Evolutionary conservation across 2,797 vertebrate species (phyloP).

Genomic region (Karalla daura): DNA sequence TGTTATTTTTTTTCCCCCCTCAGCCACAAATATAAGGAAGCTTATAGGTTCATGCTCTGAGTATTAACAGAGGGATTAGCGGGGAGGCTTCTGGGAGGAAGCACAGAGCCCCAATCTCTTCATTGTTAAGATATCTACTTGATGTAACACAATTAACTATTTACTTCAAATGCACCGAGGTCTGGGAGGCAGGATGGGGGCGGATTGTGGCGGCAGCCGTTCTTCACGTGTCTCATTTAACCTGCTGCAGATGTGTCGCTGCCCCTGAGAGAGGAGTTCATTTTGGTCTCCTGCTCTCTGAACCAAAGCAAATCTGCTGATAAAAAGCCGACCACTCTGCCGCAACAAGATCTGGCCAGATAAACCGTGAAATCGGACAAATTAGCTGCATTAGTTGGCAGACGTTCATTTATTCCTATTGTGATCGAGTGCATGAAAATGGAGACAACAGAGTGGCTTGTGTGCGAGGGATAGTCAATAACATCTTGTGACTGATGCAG

Average conservation of each 20-base stretch:
- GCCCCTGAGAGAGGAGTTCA: conserved; percentile 5
- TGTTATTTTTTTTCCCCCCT: conserved; percentile 55
- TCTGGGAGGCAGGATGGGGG: conserved; percentile 17
- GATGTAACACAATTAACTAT: conserved; percentile 61
- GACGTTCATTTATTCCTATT: not conserved
- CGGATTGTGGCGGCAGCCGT: conserved; percentile 8
- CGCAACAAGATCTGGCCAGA: conserved; percentile 23
- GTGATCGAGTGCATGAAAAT: not conserved
- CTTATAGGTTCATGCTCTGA: conserved; percentile 78
- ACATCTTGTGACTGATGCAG: not conserved
- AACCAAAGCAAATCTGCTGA: conserved; percentile 30
- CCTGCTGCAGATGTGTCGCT: conserved; percentile 3
- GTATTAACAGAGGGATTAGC: conserved; percentile 80
- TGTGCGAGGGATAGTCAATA: not conserved
- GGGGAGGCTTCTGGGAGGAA: conserved; percentile 59
- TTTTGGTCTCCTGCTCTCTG: conserved; percentile 12
- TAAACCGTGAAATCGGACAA: conserved; percentile 36
- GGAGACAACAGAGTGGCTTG: not conserved
- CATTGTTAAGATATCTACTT: conserved; percentile 61
- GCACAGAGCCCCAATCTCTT: conserved; percentile 51
- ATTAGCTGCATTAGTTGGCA: conserved; percentile 12
- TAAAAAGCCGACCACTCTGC: conserved; percentile 33
- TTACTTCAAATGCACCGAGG: conserved; percentile 46
- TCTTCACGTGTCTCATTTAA: not conserved
- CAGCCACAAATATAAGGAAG: conserved; percentile 67